A percentile compares a stretch with the other conserved stretches of the same genome.
phyloP scores from a whole-genome alignment of 1,140 invertebrate species.

The Nilaparvata lugens region DNA sequence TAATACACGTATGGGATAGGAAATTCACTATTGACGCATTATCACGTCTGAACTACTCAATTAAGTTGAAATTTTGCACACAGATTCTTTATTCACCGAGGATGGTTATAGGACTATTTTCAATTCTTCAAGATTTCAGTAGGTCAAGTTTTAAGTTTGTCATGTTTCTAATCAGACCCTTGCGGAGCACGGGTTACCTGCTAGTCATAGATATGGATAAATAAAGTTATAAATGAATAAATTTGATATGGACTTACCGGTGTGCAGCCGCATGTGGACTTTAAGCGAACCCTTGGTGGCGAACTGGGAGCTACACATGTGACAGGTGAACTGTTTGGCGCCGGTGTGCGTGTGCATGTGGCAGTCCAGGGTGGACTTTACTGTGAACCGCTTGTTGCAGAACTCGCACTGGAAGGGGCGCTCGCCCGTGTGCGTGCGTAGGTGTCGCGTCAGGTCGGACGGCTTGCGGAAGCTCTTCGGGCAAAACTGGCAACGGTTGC shows the following conservation, averaged over 20 bases:
- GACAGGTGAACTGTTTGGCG: constrained; percentile 44
- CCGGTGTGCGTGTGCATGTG: constrained; percentile 45
- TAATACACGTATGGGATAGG: too few species aligned
- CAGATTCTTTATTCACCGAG: too few species aligned
- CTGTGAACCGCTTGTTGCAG: constrained; percentile 55
- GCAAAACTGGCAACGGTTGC: constrained; percentile 47
- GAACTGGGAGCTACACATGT: constrained; percentile 48
- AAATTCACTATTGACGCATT: too few species aligned
- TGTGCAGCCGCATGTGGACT: constrained; percentile 61
- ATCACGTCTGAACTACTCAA: too few species aligned
- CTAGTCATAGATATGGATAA: background rate
- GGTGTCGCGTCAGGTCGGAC: constrained; percentile 43
- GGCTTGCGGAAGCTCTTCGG: constrained; percentile 43
- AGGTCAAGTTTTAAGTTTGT: too few species aligned
- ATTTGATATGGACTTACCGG: constrained; percentile 36
- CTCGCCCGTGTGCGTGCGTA: constrained; percentile 55
- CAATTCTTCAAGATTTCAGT: too few species aligned
- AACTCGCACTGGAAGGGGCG: constrained; percentile 53
- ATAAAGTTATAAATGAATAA: constrained; percentile 9
- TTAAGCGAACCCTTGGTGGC: constrained; percentile 53
- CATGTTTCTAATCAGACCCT: too few species aligned
- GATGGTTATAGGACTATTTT: too few species aligned
- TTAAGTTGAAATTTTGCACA: too few species aligned
- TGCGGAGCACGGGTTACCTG: too few species aligned
- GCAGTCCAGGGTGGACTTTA: constrained; percentile 56